phyloP scores from a whole-genome alignment of 2,113 vertebrate genomes.

The Megaceryle torquata region DNA sequence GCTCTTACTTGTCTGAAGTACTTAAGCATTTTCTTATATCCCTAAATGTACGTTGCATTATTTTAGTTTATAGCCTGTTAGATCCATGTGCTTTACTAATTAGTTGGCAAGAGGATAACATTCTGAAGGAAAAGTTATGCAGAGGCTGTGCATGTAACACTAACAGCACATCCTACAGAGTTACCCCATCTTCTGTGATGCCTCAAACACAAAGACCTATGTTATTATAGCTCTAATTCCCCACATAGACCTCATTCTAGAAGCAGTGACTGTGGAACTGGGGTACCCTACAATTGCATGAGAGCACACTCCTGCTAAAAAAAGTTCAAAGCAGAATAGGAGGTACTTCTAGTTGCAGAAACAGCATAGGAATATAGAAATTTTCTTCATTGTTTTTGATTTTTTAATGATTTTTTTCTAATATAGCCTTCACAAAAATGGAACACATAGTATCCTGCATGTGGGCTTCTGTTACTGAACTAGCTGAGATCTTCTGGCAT shows the following conservation, averaged over 20 bases:
- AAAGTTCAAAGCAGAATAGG: neutral
- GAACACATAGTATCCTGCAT: neutral
- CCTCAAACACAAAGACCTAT: neutral
- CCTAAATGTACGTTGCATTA: neutral
- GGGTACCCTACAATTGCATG: neutral
- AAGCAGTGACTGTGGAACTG: neutral
- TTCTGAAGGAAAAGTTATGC: neutral
- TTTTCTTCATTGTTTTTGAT: neutral
- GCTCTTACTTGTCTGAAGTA: neutral
- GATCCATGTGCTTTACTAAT: neutral
- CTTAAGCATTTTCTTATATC: neutral
- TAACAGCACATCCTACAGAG: too few species aligned
- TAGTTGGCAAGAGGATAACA: neutral
- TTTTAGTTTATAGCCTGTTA: neutral
- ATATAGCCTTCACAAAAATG: neutral
- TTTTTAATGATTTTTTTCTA: neutral
- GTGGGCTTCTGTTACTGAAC: neutral
- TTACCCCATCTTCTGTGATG: neutral
- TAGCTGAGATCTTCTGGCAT: neutral
- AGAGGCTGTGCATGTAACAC: neutral
- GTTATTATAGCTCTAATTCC: neutral
- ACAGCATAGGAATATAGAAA: neutral
- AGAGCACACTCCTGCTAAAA: neutral
- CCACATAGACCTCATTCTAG: neutral
- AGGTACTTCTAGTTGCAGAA: neutral